Conservation (phyloP, 2,113 vertebrate species). For the Prochilodus magdalenae region DNA sequence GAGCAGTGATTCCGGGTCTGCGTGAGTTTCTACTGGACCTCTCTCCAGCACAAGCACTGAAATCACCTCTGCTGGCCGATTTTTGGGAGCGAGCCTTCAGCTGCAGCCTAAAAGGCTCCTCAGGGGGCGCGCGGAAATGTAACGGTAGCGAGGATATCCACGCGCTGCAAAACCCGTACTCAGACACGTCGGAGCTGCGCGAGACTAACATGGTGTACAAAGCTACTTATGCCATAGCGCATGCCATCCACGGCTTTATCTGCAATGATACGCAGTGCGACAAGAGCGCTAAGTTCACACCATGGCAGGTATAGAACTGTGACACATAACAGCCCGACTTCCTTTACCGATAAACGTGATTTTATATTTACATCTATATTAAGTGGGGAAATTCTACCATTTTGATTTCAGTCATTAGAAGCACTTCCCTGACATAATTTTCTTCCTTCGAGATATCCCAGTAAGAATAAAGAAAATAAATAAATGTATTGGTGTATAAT, state of each 20-base stretch:
- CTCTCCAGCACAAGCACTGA: constrained; percentile 44
- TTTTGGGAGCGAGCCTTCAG: constrained; percentile 72
- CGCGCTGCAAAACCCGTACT: constrained; percentile 61
- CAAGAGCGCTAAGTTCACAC: constrained; percentile 45
- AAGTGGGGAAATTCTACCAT: no score
- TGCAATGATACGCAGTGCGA: constrained; percentile 61
- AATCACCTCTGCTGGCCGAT: constrained; percentile 58
- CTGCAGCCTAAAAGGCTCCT: constrained; percentile 55
- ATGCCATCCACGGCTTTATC: constrained; percentile 64
- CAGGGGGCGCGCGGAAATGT: constrained; percentile 43
- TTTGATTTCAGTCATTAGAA: no score
- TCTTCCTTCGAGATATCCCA: no score
- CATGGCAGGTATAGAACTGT: constrained; percentile 60
- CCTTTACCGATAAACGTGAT: no score
- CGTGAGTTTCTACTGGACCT: constrained; percentile 67
- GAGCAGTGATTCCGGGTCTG: constrained; percentile 67
- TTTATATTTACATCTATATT: no score
- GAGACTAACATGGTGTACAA: constrained; percentile 72
- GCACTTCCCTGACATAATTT: no score
- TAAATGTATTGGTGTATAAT: no score
- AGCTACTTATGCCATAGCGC: constrained; percentile 71
- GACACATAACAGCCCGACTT: not conserved
- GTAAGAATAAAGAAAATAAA: no score
- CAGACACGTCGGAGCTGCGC: constrained; percentile 69
- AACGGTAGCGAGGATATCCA: constrained; percentile 65